phyloP scores from a whole-genome alignment of 2,113 vertebrate species.

The Lonchura striata region DNA sequence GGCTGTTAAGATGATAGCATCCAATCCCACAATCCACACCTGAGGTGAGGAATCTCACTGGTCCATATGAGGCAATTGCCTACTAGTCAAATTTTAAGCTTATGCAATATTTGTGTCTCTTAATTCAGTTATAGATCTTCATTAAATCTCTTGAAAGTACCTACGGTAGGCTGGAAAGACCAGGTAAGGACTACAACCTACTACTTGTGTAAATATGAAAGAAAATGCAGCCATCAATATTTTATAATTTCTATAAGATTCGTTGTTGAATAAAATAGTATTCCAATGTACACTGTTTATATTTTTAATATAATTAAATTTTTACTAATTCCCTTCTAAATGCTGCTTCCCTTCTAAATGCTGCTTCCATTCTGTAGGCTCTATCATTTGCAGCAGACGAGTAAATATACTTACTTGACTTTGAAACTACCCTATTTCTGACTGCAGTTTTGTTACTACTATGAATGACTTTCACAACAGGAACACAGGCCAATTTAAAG shows the following conservation, averaged over 20 bases:
- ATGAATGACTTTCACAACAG: conserved; percentile 84
- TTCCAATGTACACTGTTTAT: background rate
- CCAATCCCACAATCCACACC: background rate
- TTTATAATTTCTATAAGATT: background rate
- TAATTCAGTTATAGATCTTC: background rate
- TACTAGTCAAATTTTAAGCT: background rate
- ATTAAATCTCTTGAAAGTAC: background rate
- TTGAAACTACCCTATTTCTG: conserved; percentile 74
- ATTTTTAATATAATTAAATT: background rate
- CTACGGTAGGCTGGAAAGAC: background rate
- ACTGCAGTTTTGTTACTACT: conserved; percentile 70
- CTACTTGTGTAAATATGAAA: background rate
- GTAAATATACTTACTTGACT: conserved; percentile 71
- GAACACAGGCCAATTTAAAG: conserved; percentile 83
- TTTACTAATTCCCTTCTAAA: background rate
- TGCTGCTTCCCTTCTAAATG: background rate
- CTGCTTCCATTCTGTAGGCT: background rate
- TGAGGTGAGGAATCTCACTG: background rate
- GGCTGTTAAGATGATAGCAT: background rate
- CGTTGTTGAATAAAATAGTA: background rate
- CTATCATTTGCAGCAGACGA: conserved; percentile 50
- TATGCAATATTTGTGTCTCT: background rate
- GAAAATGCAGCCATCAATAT: background rate
- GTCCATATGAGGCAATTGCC: background rate
- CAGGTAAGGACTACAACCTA: background rate